Evolutionary conservation across 2,888 invertebrate species (phyloP).

Genomic region (Trichopria drosophilae): DNA sequence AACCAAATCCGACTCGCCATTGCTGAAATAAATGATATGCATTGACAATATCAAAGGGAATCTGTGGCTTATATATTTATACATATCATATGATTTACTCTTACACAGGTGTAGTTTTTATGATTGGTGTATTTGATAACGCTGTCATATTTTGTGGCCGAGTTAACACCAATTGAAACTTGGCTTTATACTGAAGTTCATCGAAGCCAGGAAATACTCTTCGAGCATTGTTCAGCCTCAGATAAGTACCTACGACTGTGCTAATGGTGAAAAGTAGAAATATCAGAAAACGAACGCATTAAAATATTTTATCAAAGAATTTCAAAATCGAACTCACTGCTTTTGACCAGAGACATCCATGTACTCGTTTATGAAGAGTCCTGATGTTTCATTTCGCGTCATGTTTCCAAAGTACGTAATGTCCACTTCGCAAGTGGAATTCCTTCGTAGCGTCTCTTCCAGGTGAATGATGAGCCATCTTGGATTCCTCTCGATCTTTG

Average conservation of each 20-base stretch:
- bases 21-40: conserved; percentile 50
- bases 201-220: conserved; percentile 81
- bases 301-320: background rate
- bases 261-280: conserved; percentile 53
- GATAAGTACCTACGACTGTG: conserved; percentile 66
- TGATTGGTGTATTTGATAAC: conserved; percentile 68
- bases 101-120: conserved; percentile 66
- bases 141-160: conserved; percentile 62
- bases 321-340: conserved; percentile 53
- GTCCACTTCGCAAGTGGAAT: conserved; percentile 65
- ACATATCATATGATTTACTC: conserved; percentile 38
- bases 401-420: conserved; percentile 70
- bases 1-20: conserved; percentile 64
- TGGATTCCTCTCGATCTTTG: conserved; percentile 22
- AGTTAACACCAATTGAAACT: conserved; percentile 68
- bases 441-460: conserved; percentile 63
- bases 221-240: conserved; percentile 75
- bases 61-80: too few species aligned
- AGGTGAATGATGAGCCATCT: conserved; percentile 59
- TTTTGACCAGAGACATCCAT: conserved; percentile 57
- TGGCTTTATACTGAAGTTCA: conserved; percentile 75
- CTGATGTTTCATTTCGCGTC: conserved; percentile 67
- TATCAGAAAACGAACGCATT: background rate
- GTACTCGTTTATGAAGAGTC: conserved; percentile 72
- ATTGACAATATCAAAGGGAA: conserved; percentile 1